Base-by-base conservation (phyloP, 2,797 vertebrate species). In the Paramormyrops hopkinsi region DNA sequence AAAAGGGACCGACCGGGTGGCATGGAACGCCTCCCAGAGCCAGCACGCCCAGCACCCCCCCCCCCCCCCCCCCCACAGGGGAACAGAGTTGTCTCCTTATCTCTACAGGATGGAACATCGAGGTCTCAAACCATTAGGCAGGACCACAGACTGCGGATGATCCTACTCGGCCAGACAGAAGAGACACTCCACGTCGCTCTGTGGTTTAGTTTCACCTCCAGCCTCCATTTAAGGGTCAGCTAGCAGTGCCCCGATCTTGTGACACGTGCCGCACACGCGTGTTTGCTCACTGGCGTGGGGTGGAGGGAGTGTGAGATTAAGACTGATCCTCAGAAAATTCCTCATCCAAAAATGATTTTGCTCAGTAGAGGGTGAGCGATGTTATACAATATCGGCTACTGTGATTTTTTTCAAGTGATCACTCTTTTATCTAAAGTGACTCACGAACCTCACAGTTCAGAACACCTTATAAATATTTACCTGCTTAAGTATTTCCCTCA, bases 41-140 rank as follows among this genome's bases (percentile, higher is more conserved):
- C n/a, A n/a, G n/a, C n/a, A n/a, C n/a, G n/a, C n/a, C n/a, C n/a
- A n/a, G n/a, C n/a, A n/a, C n/a, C n/a, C n/a, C n/a, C n/a, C n/a
- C n/a, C n/a, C n/a, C n/a, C n/a, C 83, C 65, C 46, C 90, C 41
- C 76, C 22, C 76, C 89, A 89, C 90, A 88, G 88, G 92, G 92
- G 90, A 90, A 90, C 87, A 89, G 87, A 89, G 91, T 94, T 94
- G 94, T 93, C 94, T 90, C 91, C 94, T 96, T 96, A 96, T 96
- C 95, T 93, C 93, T 92, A 95, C 95, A 94, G 94, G 95, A 95
- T 95, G 95, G 93, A 92, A 95, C 94, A 95, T 93, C 95, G 95
- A 92, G 92, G 90, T 46, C 90, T 88, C 90, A 92, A 90, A 90
- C 29, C 90, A 44, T 84, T 86, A 54, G 56, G 82, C 37, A 83